Evolutionary conservation across 2,797 vertebrate species (phyloP).

Genomic region (Sebastes taczanowskii): DNA sequence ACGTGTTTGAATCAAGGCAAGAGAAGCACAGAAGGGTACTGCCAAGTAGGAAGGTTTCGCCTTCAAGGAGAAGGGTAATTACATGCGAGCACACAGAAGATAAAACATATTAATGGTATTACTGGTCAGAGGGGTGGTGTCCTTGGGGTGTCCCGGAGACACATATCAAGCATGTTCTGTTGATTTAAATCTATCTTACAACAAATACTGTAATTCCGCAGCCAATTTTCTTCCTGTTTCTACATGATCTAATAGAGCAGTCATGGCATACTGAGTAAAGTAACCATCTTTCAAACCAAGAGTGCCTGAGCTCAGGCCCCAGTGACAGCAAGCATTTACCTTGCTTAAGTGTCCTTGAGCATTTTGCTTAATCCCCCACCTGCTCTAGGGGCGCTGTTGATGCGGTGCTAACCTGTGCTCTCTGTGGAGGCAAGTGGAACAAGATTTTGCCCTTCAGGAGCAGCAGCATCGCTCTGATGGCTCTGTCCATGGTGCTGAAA

Average conservation of each 20-base stretch:
- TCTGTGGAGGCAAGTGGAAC: slow-evolving; percentile 31
- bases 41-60: slow-evolving; percentile 53
- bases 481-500: slow-evolving; percentile 73
- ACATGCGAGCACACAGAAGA: slow-evolving; percentile 60
- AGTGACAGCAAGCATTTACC: slow-evolving; percentile 57
- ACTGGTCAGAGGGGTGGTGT: slow-evolving; percentile 63
- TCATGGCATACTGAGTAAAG: slow-evolving; percentile 23
- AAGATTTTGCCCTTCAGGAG: slow-evolving; percentile 35
- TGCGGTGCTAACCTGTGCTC: slow-evolving; percentile 47
- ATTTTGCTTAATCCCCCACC: slow-evolving; percentile 54
- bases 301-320: slow-evolving; percentile 38
- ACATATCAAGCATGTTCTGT: slow-evolving; percentile 50
- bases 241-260: slow-evolving; percentile 42
- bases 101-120: slow-evolving; percentile 70
- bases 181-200: slow-evolving; percentile 48
- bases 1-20: slow-evolving; percentile 51
- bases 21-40: slow-evolving; percentile 37
- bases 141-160: slow-evolving; percentile 56
- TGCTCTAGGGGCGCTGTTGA: slow-evolving; percentile 49
- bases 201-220: slow-evolving; percentile 28
- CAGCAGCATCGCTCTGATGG: background rate
- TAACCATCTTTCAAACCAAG: slow-evolving; percentile 44
- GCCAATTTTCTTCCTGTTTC: slow-evolving; percentile 11
- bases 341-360: slow-evolving; percentile 69
- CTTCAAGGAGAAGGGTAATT: slow-evolving; percentile 70